Base-by-base conservation (phyloP, 2,797 vertebrate genomes). In the Glyptemys insculpta region DNA sequence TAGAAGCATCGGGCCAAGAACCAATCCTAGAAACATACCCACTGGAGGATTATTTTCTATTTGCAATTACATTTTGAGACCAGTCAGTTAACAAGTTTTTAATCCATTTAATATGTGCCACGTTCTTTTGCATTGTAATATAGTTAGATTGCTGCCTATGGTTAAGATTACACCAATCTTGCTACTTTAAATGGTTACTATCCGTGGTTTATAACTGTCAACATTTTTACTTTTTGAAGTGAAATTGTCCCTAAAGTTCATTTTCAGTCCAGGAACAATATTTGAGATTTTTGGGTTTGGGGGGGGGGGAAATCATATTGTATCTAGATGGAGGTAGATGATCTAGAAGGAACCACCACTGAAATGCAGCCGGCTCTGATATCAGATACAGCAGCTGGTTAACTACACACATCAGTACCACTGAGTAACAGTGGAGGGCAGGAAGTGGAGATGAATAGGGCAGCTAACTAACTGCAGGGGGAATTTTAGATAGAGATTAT, bases 391-490 rank as follows among this genome's bases (percentile, higher is more conserved):
- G 79, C 15, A 0, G 2, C 57, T 31, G 1, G 15, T 50, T 54
- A 37, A 85, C 79, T 57, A 54, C 37, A 47, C 3, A 41, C 53
- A n/a, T 31, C 84, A 3, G 1, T 2, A 1, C 12, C 11, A 31
- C 50, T 56, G 4, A 0, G 1, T 34, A 12, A 79, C 0, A 34
- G 23, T 0, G 31, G 76, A 50, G 29, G 0, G 1, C 0, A 2
- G 81, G 65, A 37, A 82, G 89, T 11, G 76, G 62, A 87, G 93
- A 72, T 57, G 80, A 44, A 52, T 78, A 4, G 5, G 29, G 59
- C 91, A 16, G 1, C 0, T 12, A 0, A 25, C 82, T 83, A 89
- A 19, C 56, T 5, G 54, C 8, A 0, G 80, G 72, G 5, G 25
- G 79, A 81, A 86, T 81, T 54, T 88, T 23, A 82, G 89, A 72